Evolutionary conservation across 2,797 vertebrate species (phyloP).

Genomic region (Alectoris magna): DNA sequence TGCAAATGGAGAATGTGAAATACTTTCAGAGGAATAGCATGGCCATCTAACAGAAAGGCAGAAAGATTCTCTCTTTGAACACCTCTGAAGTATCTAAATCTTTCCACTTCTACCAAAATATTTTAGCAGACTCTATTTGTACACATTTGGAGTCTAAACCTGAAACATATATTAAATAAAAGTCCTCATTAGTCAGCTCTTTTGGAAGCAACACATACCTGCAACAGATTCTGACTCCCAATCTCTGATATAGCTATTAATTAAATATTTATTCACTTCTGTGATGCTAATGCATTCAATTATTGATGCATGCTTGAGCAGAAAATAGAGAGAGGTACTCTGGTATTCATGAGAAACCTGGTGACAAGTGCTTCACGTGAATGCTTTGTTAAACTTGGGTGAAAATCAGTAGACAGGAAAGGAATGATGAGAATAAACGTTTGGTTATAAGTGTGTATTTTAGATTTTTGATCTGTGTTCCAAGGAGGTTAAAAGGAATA

Average conservation of each 20-base stretch:
- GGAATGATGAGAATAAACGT: not conserved
- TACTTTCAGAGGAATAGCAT: not conserved
- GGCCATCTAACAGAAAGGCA: not conserved
- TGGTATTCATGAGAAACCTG: conserved; percentile 43
- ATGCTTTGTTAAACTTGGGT: not conserved
- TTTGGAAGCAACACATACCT: not conserved
- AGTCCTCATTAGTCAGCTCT: not conserved
- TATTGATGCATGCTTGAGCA: conserved; percentile 20
- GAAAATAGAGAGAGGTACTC: conserved; percentile 31
- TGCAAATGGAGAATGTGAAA: not conserved
- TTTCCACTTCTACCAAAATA: not conserved
- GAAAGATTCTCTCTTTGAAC: not conserved
- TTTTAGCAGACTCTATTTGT: not conserved
- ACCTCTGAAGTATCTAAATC: not conserved
- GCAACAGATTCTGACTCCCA: not conserved
- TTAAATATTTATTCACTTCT: conserved; percentile 47
- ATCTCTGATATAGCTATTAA: not conserved
- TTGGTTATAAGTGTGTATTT: not conserved
- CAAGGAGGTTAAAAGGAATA: not conserved
- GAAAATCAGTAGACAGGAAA: not conserved
- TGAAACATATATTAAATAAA: not conserved
- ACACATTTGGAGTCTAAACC: not conserved
- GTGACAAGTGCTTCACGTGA: not conserved
- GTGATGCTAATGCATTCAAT: not conserved
- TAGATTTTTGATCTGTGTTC: not conserved